These are phyloP conservation scores for Drepanosiphum platanoidis DNA, from an alignment of 2,888 invertebrate genomes.

Conservation along the genomic window DNA sequence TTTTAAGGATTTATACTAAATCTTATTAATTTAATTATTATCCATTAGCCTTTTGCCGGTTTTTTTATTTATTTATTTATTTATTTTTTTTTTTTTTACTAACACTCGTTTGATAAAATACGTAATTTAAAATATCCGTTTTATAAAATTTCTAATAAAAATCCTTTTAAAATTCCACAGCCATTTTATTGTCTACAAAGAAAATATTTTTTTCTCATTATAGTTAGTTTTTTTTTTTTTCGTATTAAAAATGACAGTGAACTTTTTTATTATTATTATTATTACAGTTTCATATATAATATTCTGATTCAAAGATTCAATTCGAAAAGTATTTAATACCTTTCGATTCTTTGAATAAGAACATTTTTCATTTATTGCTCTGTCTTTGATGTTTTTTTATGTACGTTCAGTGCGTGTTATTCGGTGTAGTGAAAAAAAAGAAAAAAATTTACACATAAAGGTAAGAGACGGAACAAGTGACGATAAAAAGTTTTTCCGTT, in stretches of 20 bases:
- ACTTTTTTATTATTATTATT: too few relatives aligned
- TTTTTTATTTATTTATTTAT: too few relatives aligned
- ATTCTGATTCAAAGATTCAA: neutral
- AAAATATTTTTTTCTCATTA: neutral
- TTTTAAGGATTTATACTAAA: too few relatives aligned
- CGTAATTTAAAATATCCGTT: too few relatives aligned
- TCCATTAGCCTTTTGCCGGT: too few relatives aligned
- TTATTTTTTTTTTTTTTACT: too few relatives aligned
- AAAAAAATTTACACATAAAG: neutral
- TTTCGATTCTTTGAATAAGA: neutral
- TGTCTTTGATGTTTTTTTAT: conserved; percentile 12
- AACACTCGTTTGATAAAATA: too few relatives aligned
- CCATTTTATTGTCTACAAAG: neutral
- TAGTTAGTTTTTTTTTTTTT: neutral
- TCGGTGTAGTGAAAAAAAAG: conserved; percentile 17
- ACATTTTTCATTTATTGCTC: conserved; percentile 8
- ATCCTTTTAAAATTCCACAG: too few relatives aligned
- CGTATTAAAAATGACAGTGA: neutral
- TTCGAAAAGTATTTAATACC: neutral
- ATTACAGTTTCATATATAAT: neutral
- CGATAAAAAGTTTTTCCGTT: conserved; percentile 47
- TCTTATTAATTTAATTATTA: too few relatives aligned
- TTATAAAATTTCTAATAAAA: too few relatives aligned
- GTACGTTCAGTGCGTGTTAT: neutral
- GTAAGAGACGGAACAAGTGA: conserved; percentile 50